Evolutionary conservation across 2,888 invertebrate genomes (phyloP), one percentile per base, ranked within the genome.

Genomic region (Apotomis capreana): DNA sequence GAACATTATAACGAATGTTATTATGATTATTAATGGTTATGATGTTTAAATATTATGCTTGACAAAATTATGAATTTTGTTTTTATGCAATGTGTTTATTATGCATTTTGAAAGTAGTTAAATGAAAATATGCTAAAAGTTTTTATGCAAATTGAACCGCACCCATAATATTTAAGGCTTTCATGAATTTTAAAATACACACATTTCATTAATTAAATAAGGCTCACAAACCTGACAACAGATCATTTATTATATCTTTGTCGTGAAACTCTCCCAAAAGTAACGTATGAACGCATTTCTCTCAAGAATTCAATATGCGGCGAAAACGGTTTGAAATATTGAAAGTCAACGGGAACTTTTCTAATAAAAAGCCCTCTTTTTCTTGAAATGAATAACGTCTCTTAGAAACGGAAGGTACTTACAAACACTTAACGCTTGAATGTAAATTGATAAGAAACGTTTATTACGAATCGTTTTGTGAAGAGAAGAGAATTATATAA

Each of bases 351-450:
- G 79, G 80, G 82, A 88, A 88, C 80, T 88, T 88, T 84, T 81
- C 82, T 83, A 87, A 87, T 88, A 88, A 88, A 87, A 88, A 61
- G 52, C 83, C 81, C 77, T 80, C 84, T 82, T 84, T 87, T 86
- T 84, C 85, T 86, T 84, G 84, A 84, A 86, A 87, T 85, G 83
- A 86, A 85, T 84, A 86, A 86, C 84, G 71, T 68, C 51, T 65
- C 55, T 67, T 59, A 60, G 65, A 67, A 70, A 67, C 54, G 70
- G 26, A 55, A 58, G 70, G 64, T 65, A 59, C 59, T 71, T 71
- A 62, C 55, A 67, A 61, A 46, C 67, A 71, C 71, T 71, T 71
- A 71, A 68, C 61, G 67, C 67, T 54, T 62, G n/a, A 57, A 68
- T 68, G 55, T 68, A 57, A 49, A 71, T 57, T 61, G 71, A 61